Base-by-base conservation (phyloP, 2,113 vertebrate genomes). In the Forbesichthys agassizii region DNA sequence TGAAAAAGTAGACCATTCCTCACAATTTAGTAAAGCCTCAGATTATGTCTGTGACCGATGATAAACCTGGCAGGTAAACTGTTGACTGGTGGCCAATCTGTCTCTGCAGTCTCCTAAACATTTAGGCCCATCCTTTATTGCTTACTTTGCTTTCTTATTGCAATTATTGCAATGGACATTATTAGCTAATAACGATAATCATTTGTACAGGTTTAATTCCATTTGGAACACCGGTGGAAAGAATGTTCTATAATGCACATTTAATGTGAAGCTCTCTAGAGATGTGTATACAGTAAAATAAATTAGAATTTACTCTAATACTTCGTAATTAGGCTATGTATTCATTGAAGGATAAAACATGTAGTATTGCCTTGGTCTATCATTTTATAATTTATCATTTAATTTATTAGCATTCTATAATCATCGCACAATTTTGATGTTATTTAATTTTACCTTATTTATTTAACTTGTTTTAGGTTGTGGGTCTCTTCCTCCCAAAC, bases 401-500 rank as follows among this genome's bases (percentile, higher is more conserved):
- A 68, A 16, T 58, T 27, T 27, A 27, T 27, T 27, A 27, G 27
- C 27, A 27, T 27, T 27, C 27, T 27, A 27, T 27, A 27, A 27
- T 27, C 27, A 27, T 27, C 27, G 3, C 27, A 27, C 27, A 4
- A 3, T 11, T 7, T 64, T 18, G 46, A 52, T 1, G 59, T 33
- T 62, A 58, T 18, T 59, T 33, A 52, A 27, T 6, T 27, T 48
- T 42, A 59, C 77, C 62, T 78, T 71, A 27, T 27, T 33, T 27
- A 27, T 6, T 27, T 48, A 42, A 59, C 77, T 64, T 78, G 70
- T 60, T 75, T 3, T 67, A 98, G 96, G 95, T 99, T 12, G 93
- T 99, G 3, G 96, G 96, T 71, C 95, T 99, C 42, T 94, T 99
- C n/a, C 86, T 98, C 78, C 96, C 96, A 66, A 95, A 95, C 86